A percentile compares a stretch with the other conserved stretches of the same genome.
These are phyloP conservation scores for Deilephila elpenor DNA, from an alignment of 2,888 invertebrate genomes.

Conservation along the genomic window DNA sequence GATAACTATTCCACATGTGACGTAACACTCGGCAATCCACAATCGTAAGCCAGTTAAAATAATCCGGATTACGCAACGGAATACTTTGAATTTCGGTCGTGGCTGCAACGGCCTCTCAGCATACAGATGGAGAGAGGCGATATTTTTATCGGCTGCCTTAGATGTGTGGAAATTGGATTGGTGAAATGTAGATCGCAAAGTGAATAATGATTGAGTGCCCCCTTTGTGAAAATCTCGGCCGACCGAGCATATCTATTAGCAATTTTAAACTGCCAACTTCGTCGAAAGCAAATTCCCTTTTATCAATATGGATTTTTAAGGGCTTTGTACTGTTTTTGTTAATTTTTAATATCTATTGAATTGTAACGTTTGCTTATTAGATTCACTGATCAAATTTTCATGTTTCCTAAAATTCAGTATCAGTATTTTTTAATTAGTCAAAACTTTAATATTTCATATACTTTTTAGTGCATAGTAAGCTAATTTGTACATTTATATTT, in stretches of 20 bases:
- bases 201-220: constrained; percentile 60
- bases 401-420: neutral
- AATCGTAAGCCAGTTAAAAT: constrained; percentile 54
- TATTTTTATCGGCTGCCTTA: constrained; percentile 46
- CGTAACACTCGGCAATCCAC: constrained; percentile 51
- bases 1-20: constrained; percentile 42
- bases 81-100: constrained; percentile 50
- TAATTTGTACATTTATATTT: neutral
- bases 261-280: neutral
- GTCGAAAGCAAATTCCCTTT: neutral
- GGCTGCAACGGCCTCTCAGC: constrained; percentile 45
- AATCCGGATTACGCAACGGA: constrained; percentile 58
- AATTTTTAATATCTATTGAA: neutral
- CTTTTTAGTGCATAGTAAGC: too few species aligned
- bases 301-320: neutral
- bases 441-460: too few species aligned
- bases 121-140: constrained; percentile 54
- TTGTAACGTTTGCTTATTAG: neutral
- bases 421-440: neutral
- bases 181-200: constrained; percentile 54
- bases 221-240: constrained; percentile 40
- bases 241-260: neutral
- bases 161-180: constrained; percentile 50
- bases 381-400: neutral
- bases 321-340: neutral